Evolutionary conservation across 2,888 invertebrate species (phyloP), one percentile per base, ranked within the genome.

Genomic region (Cosmorhoe ocellata): DNA sequence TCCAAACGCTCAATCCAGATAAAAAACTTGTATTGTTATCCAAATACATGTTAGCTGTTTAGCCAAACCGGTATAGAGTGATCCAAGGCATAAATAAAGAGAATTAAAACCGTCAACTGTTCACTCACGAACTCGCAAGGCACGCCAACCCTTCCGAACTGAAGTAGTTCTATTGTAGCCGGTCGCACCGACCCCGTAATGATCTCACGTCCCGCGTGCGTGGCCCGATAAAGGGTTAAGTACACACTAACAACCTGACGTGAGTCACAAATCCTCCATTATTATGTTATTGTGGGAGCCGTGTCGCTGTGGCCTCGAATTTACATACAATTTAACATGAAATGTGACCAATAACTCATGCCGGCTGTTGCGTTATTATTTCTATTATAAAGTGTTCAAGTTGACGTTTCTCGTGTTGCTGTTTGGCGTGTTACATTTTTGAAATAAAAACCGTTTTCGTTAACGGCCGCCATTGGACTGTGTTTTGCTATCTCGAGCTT

Each of bases 271-370:
- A 88, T 88, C 87, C 81, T 79, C 86, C 83, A 88, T 89, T 90
- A 89, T 89, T 87, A 87, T 89, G 89, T 89, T 89, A 88, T 89
- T 89, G 89, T 87, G 84, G 87, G 83, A 86, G 84, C 87, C 84
- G 73, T 82, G 86, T 83, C 84, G 82, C 69, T 74, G 79, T 74
- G 82, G 79, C 77, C 78, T 76, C 79, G 67, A 84, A 89, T 89
- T 89, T 88, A 89, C 89, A 89, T 89, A 89, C 86, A 86, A 86
- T 88, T 89, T 88, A 88, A 88, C 87, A 86, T 86, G 84, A 89
- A 89, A 88, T 84, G 88, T 85, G 83, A 82, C 79, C 84, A 87
- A 88, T 88, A 88, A 85, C 79, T 89, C 86, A 88, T 74, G 71
- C 71, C 80, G 75, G 78, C 77, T 81, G 84, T 83, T 80, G 73